Evolutionary conservation across 2,888 invertebrate species (phyloP).

Genomic region (Pterostichus madidus): DNA sequence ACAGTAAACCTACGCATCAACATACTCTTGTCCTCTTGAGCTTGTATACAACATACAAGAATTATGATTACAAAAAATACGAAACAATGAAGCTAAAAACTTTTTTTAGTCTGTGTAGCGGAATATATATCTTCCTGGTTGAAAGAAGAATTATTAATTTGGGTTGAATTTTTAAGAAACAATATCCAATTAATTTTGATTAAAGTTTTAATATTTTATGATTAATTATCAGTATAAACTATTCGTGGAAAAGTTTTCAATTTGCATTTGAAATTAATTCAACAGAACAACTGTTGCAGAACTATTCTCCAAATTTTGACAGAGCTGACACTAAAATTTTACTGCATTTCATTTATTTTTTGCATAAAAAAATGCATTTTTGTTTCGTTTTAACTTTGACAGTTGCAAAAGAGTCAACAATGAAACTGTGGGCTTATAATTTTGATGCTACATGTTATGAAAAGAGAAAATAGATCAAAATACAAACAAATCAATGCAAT

Average conservation of each 20-base stretch:
- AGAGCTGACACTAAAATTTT: no score
- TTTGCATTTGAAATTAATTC: constrained; percentile 21
- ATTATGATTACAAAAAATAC: constrained; percentile 42
- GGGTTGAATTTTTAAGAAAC: constrained; percentile 20
- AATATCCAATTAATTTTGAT: constrained; percentile 24
- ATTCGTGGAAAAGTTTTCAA: neutral
- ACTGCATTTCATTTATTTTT: no score
- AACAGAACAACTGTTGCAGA: neutral
- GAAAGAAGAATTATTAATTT: constrained; percentile 32
- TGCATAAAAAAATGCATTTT: no score
- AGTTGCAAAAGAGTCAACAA: no score
- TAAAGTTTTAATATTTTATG: constrained; percentile 14
- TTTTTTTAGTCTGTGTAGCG: constrained; percentile 8
- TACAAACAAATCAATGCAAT: no score
- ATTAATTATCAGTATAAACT: constrained; percentile 7
- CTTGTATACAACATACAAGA: constrained; percentile 35
- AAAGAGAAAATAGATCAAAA: no score
- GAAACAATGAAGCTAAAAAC: constrained; percentile 33
- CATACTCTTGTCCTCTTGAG: neutral
- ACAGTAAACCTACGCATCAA: constrained; percentile 29
- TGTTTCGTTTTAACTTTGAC: no score
- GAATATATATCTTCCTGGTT: constrained; percentile 27
- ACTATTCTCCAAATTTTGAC: no score
- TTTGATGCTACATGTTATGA: no score
- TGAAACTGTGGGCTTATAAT: no score